A percentile compares a stretch with the other conserved stretches of the same genome.
phyloP scores from a whole-genome alignment of 2,888 invertebrate species.

The Gibbula magus region DNA sequence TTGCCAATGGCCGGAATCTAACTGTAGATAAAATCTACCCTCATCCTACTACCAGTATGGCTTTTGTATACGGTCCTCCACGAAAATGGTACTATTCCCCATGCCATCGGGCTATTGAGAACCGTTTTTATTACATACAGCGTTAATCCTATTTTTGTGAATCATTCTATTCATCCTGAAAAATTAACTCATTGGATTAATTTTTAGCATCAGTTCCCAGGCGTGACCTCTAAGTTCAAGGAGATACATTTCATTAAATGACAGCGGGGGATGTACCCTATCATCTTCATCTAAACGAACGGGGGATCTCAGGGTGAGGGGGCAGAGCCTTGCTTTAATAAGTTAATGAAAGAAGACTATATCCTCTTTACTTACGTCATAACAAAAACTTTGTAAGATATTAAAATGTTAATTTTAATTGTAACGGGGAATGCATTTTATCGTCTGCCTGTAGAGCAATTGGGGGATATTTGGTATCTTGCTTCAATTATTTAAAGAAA shows the following conservation, averaged over 20 bases:
- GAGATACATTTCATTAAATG: constrained; percentile 14
- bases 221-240: neutral
- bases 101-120: neutral
- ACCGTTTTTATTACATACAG: constrained; percentile 17
- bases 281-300: neutral
- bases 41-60: neutral
- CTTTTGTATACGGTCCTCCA: neutral
- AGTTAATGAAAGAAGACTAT: too few relatives aligned
- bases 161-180: constrained; percentile 21
- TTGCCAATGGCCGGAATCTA: constrained; percentile 13
- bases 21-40: constrained; percentile 23
- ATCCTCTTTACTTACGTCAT: too few relatives aligned
- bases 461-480: too few relatives aligned
- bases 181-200: constrained; percentile 24
- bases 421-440: too few relatives aligned
- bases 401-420: too few relatives aligned
- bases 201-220: constrained; percentile 7
- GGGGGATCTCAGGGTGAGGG: neutral
- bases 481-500: too few relatives aligned
- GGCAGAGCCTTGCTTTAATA: too few relatives aligned
- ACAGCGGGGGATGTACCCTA: neutral
- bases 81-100: constrained; percentile 5
- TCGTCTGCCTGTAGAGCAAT: too few relatives aligned
- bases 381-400: too few relatives aligned
- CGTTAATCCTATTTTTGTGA: constrained; percentile 22